Conservation (phyloP, 2,113 vertebrate species). For the Pomatorhinus ruficollis region DNA sequence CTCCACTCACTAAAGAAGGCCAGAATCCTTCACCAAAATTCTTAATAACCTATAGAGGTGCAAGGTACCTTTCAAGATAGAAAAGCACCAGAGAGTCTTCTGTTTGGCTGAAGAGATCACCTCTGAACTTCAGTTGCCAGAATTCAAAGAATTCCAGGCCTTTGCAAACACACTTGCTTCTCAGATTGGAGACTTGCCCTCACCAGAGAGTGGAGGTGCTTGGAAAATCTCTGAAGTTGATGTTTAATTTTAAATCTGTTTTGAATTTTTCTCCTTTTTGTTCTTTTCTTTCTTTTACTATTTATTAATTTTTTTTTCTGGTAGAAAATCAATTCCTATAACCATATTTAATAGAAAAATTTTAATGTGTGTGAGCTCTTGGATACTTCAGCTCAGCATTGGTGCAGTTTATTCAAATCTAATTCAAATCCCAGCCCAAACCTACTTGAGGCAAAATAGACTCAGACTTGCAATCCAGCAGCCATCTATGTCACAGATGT, state of each 20-base stretch:
- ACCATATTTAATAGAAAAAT: neutral
- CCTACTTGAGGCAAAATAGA: neutral
- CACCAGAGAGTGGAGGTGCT: neutral
- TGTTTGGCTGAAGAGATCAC: neutral
- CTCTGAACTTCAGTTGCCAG: neutral
- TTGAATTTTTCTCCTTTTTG: neutral
- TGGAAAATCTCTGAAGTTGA: neutral
- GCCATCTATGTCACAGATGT: neutral
- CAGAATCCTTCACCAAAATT: neutral
- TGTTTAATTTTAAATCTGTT: neutral
- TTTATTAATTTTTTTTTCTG: neutral
- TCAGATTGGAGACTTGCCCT: neutral
- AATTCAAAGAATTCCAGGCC: constrained; percentile 34
- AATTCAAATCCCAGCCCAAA: neutral
- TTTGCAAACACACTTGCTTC: neutral
- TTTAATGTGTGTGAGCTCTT: neutral
- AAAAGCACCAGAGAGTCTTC: neutral
- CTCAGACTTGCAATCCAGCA: neutral
- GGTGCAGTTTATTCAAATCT: neutral
- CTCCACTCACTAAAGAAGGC: neutral
- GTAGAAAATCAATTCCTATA: neutral
- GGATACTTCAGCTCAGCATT: neutral
- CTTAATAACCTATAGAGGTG: neutral
- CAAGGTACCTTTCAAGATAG: neutral
- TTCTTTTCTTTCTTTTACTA: neutral